Base-by-base conservation (phyloP, 2,113 vertebrate species). In the Cyprinus carpio region DNA sequence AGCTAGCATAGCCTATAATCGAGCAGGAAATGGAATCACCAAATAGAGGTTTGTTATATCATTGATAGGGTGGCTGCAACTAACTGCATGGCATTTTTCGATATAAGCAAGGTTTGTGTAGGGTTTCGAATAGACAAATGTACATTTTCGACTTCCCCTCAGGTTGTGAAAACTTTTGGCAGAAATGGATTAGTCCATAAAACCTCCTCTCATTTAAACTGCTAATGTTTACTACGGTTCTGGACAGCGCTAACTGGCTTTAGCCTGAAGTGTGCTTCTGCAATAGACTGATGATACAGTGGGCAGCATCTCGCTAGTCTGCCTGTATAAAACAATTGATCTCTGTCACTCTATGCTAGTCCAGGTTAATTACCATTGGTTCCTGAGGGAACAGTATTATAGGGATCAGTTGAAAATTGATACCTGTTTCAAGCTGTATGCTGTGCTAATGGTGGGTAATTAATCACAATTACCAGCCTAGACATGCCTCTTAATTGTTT, bases 391-490 rank as follows among this genome's bases (percentile, higher is more conserved):
- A 89, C 89, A 89, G 87, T 81, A 23, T 91, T 88, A 87, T 87
- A 89, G 76, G 85, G 87, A 90, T 89, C 82, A 86, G 86, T 89
- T 83, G 89, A 93, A 93, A 95, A 95, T 93, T 89, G 90, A 94
- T 94, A 95, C 91, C 94, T 93, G 91, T 91, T 91, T 89, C 88
- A 72, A 82, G 87, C 84, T 82, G 89, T 93, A 93, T 90, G 92
- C 89, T 83, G 87, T 65, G 87, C 87, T 87, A 90, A 91, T 90
- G 90, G 86, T 58, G 29, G 87, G 91, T 93, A 93, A 94, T 95
- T 93, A 91, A 94, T 95, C 94, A 95, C 92, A 93, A 95, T 95
- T 95, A 94, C 85, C n/a, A 79, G 80, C 72, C 29, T 82, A 89
- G 92, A 93, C 92, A 84, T 91, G 89, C 82, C 84, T 91, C 87